Evolutionary conservation across 2,888 invertebrate genomes (phyloP).

Genomic region (Artemia sp.): DNA sequence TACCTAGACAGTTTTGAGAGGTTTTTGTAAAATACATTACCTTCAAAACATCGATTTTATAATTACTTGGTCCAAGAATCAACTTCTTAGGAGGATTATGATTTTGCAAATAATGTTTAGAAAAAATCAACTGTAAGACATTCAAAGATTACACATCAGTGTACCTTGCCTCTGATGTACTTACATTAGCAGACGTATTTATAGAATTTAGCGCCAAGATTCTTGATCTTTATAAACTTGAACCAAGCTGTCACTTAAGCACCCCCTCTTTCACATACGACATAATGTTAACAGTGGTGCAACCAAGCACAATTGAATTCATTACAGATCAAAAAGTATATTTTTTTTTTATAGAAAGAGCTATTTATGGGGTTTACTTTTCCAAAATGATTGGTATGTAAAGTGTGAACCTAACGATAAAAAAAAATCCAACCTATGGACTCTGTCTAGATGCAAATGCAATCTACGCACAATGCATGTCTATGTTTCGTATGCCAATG

Average conservation of each 20-base stretch:
- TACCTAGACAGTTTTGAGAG: not conserved
- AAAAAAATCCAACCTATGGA: not conserved
- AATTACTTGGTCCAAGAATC: constrained; percentile 19
- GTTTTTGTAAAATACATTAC: constrained; percentile 16
- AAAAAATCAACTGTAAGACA: constrained; percentile 20
- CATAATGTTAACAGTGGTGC: not conserved
- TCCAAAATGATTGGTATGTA: not conserved
- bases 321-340: not conserved
- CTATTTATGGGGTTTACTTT: not conserved
- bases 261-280: not conserved
- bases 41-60: constrained; percentile 24
- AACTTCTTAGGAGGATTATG: constrained; percentile 25
- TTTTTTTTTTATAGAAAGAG: not conserved
- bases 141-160: not conserved
- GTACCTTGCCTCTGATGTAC: not conserved
- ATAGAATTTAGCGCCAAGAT: not conserved
- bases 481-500: too few relatives aligned
- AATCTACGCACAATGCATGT: not conserved
- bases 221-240: not conserved
- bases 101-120: constrained; percentile 26
- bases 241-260: not conserved
- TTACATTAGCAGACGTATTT: not conserved
- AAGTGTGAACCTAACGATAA: not conserved
- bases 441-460: not conserved
- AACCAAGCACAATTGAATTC: not conserved